Evolutionary conservation across 2,113 vertebrate genomes (phyloP), one percentile per base, ranked within the genome.

Genomic region (Urocitellus parryii): DNA sequence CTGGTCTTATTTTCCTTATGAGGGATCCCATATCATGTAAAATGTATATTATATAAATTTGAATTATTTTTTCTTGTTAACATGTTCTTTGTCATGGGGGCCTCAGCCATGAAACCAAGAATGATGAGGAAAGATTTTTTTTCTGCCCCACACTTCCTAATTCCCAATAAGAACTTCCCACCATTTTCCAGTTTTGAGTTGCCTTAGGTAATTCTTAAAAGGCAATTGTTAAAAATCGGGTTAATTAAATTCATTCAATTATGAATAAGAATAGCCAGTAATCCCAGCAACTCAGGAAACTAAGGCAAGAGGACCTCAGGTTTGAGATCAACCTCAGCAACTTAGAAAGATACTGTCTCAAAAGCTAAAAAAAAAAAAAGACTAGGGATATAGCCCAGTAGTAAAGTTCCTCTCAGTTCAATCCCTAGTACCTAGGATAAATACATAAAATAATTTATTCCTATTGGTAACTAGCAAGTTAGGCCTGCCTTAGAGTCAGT

Each of bases 171-270:
- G 24, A 83, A 73, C 32, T 83, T 82, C 29, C 29, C 58, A 80
- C 20, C 12, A 67, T 82, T 80, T 94, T 53, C 77, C 27, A 39
- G 92, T 48, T 95, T 93, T 58, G 9, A 76, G 81, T 92, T 83
- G 42, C n/a, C 70, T 73, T 61, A 73, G 18, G n/a, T 82, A 76
- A 88, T 84, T 85, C 65, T 84, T 73, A 84, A 92, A 70, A 76
- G 5, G 3, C 22, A 58, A 39, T 37, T 63, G 68, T 48, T 4
- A 78, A 58, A 56, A 84, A 67, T 70, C 20, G 81, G 11, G 5
- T 92, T 90, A 94, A 94, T 74, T 77, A 84, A 88, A 65, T 81
- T 94, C 16, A 45, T 24, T 42, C 16, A 83, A 87, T 88, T 86
- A 91, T 39, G 67, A 91, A 85, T 77, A 76, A 45, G 51, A 53